These are phyloP conservation scores for Heliothis virescens DNA, from an alignment of 1,140 invertebrate species.

Conservation along the genomic window DNA sequence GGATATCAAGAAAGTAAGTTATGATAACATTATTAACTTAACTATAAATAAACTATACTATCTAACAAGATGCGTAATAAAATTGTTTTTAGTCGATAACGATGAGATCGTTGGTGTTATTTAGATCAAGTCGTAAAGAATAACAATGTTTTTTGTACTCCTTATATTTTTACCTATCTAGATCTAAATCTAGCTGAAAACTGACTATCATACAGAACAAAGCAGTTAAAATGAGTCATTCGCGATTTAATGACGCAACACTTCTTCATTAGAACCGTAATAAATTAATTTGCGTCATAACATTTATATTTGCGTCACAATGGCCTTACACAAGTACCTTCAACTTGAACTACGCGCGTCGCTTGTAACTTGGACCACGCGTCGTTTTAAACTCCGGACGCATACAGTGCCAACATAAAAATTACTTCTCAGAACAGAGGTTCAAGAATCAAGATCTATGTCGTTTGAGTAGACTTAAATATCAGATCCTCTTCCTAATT, in stretches of 20 bases:
- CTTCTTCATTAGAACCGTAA: neutral
- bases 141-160: neutral
- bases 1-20: too few species aligned
- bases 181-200: too few species aligned
- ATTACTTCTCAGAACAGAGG: slow-evolving; percentile 79
- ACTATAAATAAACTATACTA: too few species aligned
- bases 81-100: neutral
- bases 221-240: too few species aligned
- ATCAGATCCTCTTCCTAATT: slow-evolving; percentile 68
- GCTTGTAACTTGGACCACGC: slow-evolving; percentile 67
- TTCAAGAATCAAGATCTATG: slow-evolving; percentile 81
- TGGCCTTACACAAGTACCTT: slow-evolving; percentile 34
- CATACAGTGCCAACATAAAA: slow-evolving; percentile 78
- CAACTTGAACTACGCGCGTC: slow-evolving; percentile 30
- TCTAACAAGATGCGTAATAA: neutral
- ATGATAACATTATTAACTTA: too few species aligned
- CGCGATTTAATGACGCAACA: neutral
- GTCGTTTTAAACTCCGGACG: slow-evolving; percentile 70
- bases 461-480: slow-evolving; percentile 67
- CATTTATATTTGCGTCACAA: neutral
- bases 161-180: neutral
- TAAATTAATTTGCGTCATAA: neutral
- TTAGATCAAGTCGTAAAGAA: neutral
- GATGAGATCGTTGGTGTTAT: neutral
- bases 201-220: too few species aligned